phyloP scores from a whole-genome alignment of 2,113 vertebrate genomes.

The Malurus melanocephalus region DNA sequence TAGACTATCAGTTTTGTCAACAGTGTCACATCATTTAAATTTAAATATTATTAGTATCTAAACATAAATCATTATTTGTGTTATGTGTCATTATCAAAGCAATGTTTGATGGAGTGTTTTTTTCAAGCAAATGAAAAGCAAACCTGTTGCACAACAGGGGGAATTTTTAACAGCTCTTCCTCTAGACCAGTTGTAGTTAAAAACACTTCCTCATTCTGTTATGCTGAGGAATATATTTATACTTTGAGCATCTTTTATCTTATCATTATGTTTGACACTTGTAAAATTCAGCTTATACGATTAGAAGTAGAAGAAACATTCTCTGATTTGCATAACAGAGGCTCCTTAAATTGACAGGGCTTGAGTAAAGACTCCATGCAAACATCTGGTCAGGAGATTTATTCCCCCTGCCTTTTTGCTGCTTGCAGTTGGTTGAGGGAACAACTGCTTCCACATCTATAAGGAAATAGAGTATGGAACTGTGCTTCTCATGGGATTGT shows the following conservation, averaged over 20 bases:
- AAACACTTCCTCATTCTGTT: slow-evolving; percentile 32
- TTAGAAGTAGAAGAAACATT: neutral
- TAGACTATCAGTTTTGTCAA: neutral
- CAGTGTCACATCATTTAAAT: neutral
- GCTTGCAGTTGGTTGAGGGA: neutral
- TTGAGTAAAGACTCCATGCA: neutral
- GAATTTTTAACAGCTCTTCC: slow-evolving; percentile 24
- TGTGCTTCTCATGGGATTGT: neutral
- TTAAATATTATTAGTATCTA: neutral
- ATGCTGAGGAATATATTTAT: neutral
- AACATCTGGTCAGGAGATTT: neutral
- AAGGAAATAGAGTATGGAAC: neutral
- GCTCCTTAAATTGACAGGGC: neutral
- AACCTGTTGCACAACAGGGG: slow-evolving; percentile 4
- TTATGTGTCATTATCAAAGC: neutral
- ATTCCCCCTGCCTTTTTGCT: neutral
- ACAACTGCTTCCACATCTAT: neutral
- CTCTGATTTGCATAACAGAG: neutral
- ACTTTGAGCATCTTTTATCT: neutral
- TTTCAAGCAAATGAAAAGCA: neutral
- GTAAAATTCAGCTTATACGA: neutral
- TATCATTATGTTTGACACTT: neutral
- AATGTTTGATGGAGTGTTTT: neutral
- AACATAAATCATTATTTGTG: neutral
- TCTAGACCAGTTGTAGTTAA: neutral